These are phyloP conservation scores for Pararge aegeria DNA, from an alignment of 1,140 invertebrate species.

Conservation along the genomic window DNA sequence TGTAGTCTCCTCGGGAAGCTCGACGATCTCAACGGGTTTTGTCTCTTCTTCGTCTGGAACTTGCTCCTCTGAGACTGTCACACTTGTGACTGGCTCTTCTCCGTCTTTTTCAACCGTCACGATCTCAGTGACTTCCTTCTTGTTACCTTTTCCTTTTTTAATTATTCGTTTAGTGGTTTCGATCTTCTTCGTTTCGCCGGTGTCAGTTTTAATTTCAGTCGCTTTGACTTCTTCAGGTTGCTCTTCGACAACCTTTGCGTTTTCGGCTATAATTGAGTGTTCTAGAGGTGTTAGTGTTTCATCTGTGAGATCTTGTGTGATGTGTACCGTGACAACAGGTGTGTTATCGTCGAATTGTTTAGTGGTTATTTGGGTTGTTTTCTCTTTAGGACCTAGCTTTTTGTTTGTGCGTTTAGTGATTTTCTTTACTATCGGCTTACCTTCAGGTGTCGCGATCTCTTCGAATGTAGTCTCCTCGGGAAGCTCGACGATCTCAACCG, in stretches of 20 bases:
- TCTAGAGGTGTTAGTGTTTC: slow-evolving; percentile 17
- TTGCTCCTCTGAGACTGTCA: not conserved
- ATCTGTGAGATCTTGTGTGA: slow-evolving; percentile 42
- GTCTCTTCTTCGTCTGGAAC: slow-evolving; percentile 23
- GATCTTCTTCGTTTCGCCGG: slow-evolving; percentile 56
- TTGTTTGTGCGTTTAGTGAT: slow-evolving; percentile 56
- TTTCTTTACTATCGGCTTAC: slow-evolving; percentile 58
- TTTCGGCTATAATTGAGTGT: slow-evolving; percentile 36
- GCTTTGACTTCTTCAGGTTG: not conserved
- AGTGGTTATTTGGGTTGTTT: slow-evolving; percentile 37
- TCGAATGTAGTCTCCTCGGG: slow-evolving; percentile 1
- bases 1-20: slow-evolving; percentile 43
- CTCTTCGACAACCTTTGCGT: slow-evolving; percentile 40
- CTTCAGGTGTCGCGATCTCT: slow-evolving; percentile 47
- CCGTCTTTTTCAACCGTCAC: slow-evolving; percentile 75
- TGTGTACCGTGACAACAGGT: slow-evolving; percentile 38
- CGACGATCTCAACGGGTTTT: slow-evolving; percentile 16
- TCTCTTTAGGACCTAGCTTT: slow-evolving; percentile 55
- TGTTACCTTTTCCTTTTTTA: slow-evolving; percentile 49
- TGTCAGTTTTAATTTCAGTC: slow-evolving; percentile 32
- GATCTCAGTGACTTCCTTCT: slow-evolving; percentile 55
- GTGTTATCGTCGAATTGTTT: slow-evolving; percentile 38
- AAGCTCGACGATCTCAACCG: slow-evolving; percentile 6
- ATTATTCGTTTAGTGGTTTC: slow-evolving; percentile 64
- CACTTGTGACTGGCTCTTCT: slow-evolving; percentile 40